Evolutionary conservation across 2,113 vertebrate species (phyloP), one percentile per base, ranked within the genome.

Genomic region (Pagrus major): DNA sequence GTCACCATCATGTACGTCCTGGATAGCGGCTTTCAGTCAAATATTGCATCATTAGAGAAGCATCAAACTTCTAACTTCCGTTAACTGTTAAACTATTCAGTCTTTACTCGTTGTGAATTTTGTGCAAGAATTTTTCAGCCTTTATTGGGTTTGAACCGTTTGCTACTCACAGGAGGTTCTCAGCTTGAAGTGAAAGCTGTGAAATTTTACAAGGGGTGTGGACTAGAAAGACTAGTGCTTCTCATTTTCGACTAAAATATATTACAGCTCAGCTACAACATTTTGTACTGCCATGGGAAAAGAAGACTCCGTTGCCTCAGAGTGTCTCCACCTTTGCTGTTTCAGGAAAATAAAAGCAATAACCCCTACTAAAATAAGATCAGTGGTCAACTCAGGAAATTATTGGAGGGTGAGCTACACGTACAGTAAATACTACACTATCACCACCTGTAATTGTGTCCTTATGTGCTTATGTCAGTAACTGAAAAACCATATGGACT

Each of bases 401-500:
- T 1, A 55, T 39, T 23, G 14, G 10, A 61, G 77, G 37, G 1
- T 9, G 8, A 20, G 76, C 16, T 27, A 1, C 47, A 25, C 52
- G 61, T 46, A 49, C 9, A 59, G 23, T 14, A 55, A 63, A 84
- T 37, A 29, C 35, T 11, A 16, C 23, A 41, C 42, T 69, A 70
- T 66, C 67, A 71, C 31, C 64, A 64, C 68, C 66, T 59, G 47
- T 65, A 85, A 77, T 81, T 49, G 74, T 60, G 84, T 54, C 79
- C 76, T 52, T 23, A 35, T 60, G 84, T 54, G 77, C 76, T 52
- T 23, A 35, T 85, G 88, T 76, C 71, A 41, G 85, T 85, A 66
- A 78, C 75, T 90, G 76, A 47, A 44, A 73, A 61, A 25, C 54
- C 74, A 78, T 80, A 65, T 86, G 78, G 77, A 75, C 63, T 77